phyloP scores from a whole-genome alignment of 2,113 vertebrate genomes.

The Platycercus adscitus region DNA sequence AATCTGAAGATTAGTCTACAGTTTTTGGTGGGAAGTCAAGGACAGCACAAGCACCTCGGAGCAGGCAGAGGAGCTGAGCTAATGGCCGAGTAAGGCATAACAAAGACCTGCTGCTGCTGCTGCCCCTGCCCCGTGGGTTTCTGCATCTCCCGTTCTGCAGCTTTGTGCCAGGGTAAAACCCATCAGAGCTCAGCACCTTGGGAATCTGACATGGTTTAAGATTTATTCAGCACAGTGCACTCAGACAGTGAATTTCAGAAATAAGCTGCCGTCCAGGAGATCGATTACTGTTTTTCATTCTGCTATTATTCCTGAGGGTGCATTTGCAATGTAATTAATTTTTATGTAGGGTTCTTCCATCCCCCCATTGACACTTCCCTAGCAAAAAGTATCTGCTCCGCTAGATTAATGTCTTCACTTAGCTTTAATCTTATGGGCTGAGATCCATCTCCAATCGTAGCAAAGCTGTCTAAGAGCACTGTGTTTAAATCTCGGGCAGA shows the following conservation, averaged over 20 bases:
- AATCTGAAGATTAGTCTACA: not conserved
- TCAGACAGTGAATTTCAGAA: slow-evolving; percentile 13
- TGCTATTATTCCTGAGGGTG: slow-evolving; percentile 22
- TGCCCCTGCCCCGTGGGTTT: not conserved
- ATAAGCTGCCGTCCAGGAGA: not conserved
- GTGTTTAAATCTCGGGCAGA: not conserved
- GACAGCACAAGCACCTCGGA: not conserved
- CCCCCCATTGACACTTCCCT: not conserved
- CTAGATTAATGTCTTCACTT: slow-evolving; percentile 23
- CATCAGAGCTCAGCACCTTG: not conserved
- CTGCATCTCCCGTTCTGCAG: not conserved
- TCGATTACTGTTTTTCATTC: slow-evolving; percentile 32
- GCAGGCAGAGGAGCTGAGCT: not conserved
- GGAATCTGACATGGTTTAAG: slow-evolving; percentile 37
- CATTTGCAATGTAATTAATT: slow-evolving; percentile 55
- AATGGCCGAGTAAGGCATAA: not conserved
- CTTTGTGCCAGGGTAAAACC: not conserved
- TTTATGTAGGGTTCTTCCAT: slow-evolving; percentile 27
- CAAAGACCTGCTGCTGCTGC: not conserved
- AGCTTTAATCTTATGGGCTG: slow-evolving; percentile 1
- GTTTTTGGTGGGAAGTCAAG: not conserved
- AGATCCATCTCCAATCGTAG: not conserved
- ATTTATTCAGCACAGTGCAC: not conserved
- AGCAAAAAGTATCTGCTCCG: not conserved
- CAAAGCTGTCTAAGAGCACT: not conserved